Percentiles rank a stretch among this genome's conserved stretches.
phyloP scores from a whole-genome alignment of 1,140 invertebrate genomes.

The Caenorhabditis brenneri region DNA sequence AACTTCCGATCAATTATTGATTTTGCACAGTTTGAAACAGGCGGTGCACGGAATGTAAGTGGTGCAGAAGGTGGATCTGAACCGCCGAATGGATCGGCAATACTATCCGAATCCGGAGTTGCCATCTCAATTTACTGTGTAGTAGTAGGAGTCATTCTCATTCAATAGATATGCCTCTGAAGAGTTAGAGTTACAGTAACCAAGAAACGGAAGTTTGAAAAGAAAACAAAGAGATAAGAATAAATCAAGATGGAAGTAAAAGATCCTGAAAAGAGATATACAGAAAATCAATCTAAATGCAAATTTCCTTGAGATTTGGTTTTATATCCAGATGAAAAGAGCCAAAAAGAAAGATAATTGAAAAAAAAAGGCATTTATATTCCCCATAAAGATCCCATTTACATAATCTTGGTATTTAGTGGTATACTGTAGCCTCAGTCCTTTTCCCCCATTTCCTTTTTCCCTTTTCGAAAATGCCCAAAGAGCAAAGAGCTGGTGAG shows the following conservation, averaged over 20 bases:
- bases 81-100: neutral
- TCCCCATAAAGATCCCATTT: neutral
- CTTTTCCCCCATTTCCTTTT: neutral
- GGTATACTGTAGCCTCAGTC: neutral
- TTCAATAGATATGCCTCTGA: slow-evolving; percentile 31
- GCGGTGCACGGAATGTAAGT: slow-evolving; percentile 50
- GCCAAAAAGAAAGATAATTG: neutral
- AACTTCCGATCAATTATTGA: slow-evolving; percentile 58
- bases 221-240: neutral
- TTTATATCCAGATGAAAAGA: neutral
- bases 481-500: slow-evolving; percentile 10
- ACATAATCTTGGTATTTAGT: neutral
- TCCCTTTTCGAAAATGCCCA: neutral
- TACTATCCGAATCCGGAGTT: slow-evolving; percentile 38
- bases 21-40: slow-evolving; percentile 54
- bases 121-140: neutral
- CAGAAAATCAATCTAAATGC: neutral
- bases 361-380: neutral
- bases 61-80: slow-evolving; percentile 52
- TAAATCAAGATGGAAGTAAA: neutral
- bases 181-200: slow-evolving; percentile 7
- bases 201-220: neutral
- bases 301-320: neutral
- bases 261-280: too few relatives aligned
- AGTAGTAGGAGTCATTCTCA: neutral